A percentile compares a stretch with the other conserved stretches of the same genome.
These are phyloP conservation scores for Tiaroga cobitis DNA, from an alignment of 2,797 vertebrate genomes.

Conservation along the genomic window DNA sequence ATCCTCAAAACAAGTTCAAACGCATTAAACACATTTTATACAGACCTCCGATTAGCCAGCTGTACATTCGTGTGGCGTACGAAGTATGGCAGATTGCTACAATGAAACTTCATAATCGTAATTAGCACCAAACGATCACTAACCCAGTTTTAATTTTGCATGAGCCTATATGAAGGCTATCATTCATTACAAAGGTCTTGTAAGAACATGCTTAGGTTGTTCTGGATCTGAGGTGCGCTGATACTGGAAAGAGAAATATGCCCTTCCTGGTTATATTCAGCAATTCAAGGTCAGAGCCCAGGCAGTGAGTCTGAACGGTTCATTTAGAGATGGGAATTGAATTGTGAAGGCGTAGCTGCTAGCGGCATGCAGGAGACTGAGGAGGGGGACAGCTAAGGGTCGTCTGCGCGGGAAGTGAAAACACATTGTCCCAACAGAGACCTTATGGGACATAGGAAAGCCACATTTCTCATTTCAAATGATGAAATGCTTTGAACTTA, in stretches of 20 bases:
- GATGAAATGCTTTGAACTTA: background rate
- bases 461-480: background rate
- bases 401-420: constrained; percentile 28
- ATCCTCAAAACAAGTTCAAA: too few relatives aligned
- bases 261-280: constrained; percentile 49
- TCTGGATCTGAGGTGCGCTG: background rate
- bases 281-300: constrained; percentile 67
- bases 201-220: background rate
- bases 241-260: constrained; percentile 25
- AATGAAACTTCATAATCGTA: too few relatives aligned
- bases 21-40: too few relatives aligned
- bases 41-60: too few relatives aligned
- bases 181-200: background rate
- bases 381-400: constrained; percentile 52
- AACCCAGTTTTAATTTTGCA: background rate
- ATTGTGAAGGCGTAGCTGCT: constrained; percentile 66
- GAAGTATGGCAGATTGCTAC: background rate
- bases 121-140: background rate
- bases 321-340: constrained; percentile 71
- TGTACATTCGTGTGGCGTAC: too few relatives aligned
- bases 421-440: constrained; percentile 28
- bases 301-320: constrained; percentile 63
- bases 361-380: constrained; percentile 45
- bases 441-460: constrained; percentile 29
- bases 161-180: background rate